A percentile compares a stretch with the other conserved stretches of the same genome.
These are phyloP conservation scores for Anniella stebbinsi DNA, from an alignment of 2,797 vertebrate species.

Conservation along the genomic window DNA sequence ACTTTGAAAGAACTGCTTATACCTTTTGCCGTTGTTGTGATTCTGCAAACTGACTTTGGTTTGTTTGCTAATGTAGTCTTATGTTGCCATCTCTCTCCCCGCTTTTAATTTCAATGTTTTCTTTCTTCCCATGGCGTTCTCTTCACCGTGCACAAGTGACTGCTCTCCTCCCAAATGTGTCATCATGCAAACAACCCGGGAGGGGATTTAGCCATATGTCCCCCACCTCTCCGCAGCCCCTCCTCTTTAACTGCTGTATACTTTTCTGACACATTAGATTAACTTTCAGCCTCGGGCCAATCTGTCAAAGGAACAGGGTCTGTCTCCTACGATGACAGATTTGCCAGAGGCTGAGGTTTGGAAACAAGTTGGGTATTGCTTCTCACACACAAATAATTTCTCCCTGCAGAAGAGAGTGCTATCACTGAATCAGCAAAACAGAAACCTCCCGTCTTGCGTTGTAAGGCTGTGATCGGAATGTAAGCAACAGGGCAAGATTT, in stretches of 20 bases:
- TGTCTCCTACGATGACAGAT: constrained; percentile 81
- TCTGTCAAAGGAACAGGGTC: constrained; percentile 84
- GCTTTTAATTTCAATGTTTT: constrained; percentile 59
- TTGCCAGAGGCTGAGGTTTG: constrained; percentile 81
- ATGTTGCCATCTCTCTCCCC: constrained; percentile 21
- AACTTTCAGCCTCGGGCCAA: constrained; percentile 80
- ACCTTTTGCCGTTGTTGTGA: background rate
- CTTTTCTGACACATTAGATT: constrained; percentile 83
- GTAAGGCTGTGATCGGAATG: constrained; percentile 72
- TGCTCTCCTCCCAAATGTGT: constrained; percentile 47
- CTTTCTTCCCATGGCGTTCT: constrained; percentile 4
- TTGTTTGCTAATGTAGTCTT: constrained; percentile 54
- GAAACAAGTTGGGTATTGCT: constrained; percentile 79
- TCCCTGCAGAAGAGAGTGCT: constrained; percentile 73
- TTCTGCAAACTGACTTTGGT: constrained; percentile 50
- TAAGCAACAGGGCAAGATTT: constrained; percentile 69
- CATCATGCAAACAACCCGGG: constrained; percentile 60
- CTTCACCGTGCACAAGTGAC: constrained; percentile 43
- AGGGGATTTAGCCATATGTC: constrained; percentile 50
- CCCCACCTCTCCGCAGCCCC: constrained; percentile 15
- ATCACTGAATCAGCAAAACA: constrained; percentile 77
- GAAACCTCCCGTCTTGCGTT: constrained; percentile 72
- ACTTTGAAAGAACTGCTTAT: background rate
- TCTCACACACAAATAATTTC: constrained; percentile 81
- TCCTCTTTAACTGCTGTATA: constrained; percentile 65